Base-by-base conservation (phyloP, 1,140 invertebrate genomes). In the Drosophila hydei region DNA sequence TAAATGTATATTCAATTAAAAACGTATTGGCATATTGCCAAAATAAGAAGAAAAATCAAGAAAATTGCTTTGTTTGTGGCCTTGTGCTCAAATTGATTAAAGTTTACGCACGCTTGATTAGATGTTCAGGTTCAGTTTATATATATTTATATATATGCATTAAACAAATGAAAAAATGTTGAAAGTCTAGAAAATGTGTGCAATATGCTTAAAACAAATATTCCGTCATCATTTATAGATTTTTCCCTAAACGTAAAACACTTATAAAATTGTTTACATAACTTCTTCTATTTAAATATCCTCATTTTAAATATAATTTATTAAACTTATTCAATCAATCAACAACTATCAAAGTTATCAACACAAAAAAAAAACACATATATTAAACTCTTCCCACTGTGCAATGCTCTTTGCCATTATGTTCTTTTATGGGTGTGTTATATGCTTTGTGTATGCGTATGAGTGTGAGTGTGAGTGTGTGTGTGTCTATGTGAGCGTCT, bases 401-500 rank as follows among this genome's bases (percentile, higher is more conserved):
- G 68, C 68, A 58, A 45, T 21, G 36, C 40, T 54, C 52, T 48
- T 48, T 56, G 8, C 42, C 52, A 54, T 36, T 42, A 33, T 33
- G 68, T 71, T 71, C 68, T 71, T 55, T 58, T 19, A 65, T 71
- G 52, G 68, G 68, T 65, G 68, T 71, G 61, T 55, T 51, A 11
- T 33, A 12, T 33, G 30, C 30, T 33, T 11, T 30, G 27, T 30
- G 27, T 30, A 30, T 30, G 27, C 27, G 27, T 8, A 11, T 33
- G 12, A 0, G 30, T 23, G 14, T n/a, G 18, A 23, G 3, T 27
- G 47, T 60, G 42, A 59, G 58, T 64, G 40, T 51, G 54, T 51
- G 40, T 64, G 48, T 56, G 16, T 58, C 7, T 54, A 8, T 67
- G 56, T 47, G 14, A n/a, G 0, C 30, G 8, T 38, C 40, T 59